These are phyloP conservation scores for Equus quagga DNA, from an alignment of 2,113 vertebrate species.

Conservation along the genomic window DNA sequence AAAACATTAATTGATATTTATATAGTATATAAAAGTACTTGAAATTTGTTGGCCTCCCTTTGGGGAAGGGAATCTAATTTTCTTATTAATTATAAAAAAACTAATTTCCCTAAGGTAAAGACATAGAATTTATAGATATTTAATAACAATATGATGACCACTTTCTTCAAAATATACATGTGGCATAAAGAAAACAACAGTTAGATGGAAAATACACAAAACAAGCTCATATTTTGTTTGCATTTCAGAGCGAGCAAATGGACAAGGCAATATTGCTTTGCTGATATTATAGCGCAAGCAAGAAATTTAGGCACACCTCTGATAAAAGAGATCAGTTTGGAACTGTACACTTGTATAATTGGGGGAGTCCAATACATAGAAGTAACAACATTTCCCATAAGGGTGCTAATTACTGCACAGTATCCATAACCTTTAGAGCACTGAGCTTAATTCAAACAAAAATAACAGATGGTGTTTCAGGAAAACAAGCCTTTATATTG, in stretches of 20 bases:
- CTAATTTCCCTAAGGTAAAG: not conserved
- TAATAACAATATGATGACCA: not conserved
- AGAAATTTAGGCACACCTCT: not conserved
- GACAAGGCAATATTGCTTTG: not conserved
- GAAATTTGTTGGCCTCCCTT: not conserved
- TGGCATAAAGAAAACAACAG: constrained; percentile 3
- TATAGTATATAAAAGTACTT: not conserved
- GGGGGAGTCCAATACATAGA: constrained; percentile 57
- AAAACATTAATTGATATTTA: not conserved
- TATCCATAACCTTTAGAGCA: constrained; percentile 21
- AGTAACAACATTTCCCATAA: constrained; percentile 20
- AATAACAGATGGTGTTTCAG: constrained; percentile 67
- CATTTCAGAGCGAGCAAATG: constrained; percentile 1
- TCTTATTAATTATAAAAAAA: constrained; percentile 38
- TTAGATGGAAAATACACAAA: not conserved
- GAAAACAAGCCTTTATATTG: constrained; percentile 52
- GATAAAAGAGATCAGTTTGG: not conserved
- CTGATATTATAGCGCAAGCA: not conserved
- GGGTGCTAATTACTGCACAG: constrained; percentile 60
- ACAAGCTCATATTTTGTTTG: constrained; percentile 24
- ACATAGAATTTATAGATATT: constrained; percentile 49
- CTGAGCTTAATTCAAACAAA: constrained; percentile 61
- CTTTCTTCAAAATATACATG: not conserved
- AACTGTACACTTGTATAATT: not conserved
- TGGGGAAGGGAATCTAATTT: not conserved